Evolutionary conservation across 2,113 vertebrate genomes (phyloP), one percentile per base, ranked within the genome.

Genomic region (Python bivittatus): DNA sequence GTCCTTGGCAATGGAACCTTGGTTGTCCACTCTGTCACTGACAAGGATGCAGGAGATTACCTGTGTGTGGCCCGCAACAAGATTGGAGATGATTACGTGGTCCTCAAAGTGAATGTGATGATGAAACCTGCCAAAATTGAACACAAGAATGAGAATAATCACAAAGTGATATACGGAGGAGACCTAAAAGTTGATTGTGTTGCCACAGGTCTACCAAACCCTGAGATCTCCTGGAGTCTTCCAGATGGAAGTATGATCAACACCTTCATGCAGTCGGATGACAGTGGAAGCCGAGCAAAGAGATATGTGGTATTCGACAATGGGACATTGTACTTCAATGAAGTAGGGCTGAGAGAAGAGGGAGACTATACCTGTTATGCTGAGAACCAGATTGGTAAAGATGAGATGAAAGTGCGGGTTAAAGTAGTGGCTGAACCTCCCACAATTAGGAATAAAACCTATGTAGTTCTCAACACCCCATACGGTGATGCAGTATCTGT

Each of bases 361-460:
- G 99, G 99, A 0, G 98, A 99, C 94, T 99, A 99, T 95, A 99
- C 98, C 0, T 99, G 99, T 95, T 98, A 99, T 1, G 99, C 99
- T 0, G 97, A 99, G 84, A 99, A 99, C 96, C 98, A 98, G 93
- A 96, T 99, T 0, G 99, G 99, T 38, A 98, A 98, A 95, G 99
- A 99, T 72, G 98, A 98, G 95, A 99, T 99, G 99, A 98, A 97
- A 25, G 98, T 99, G 0, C 97, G 97, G 0, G 98, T 99, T 23
- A 98, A 98, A 93, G 98, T 97, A 44, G 96, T 98, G 84, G 93
- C 98, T 0, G 97, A 97, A 57, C 96, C 97, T 0, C 97, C 98
- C 0, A 88, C 96, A 68, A 98, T 98, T 96, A 97, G 94, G 6
- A 97, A 98, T 92, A 97, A 98, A 93, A 97, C 96, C 0, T 92